Evolutionary conservation across 1,140 invertebrate species (phyloP).

Genomic region (Adoxophyes honmai): DNA sequence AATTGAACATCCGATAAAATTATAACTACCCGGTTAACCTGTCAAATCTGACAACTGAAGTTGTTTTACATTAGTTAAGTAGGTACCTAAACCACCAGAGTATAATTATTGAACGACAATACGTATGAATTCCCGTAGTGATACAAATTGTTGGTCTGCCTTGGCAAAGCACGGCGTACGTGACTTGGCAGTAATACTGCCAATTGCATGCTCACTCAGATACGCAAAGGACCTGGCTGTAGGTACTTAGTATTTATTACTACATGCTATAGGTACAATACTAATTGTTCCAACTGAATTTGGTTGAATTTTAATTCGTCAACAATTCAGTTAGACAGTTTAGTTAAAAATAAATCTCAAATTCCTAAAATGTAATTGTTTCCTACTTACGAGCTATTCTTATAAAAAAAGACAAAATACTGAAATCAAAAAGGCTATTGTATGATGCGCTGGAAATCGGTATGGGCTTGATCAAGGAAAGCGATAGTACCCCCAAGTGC

Average conservation of each 20-base stretch:
- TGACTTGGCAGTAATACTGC: conserved; percentile 12
- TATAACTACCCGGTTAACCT: too few relatives aligned
- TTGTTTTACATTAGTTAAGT: too few relatives aligned
- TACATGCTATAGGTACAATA: background rate
- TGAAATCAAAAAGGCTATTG: too few relatives aligned
- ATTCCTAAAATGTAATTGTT: background rate
- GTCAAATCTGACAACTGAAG: too few relatives aligned
- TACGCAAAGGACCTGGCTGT: background rate
- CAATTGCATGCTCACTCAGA: background rate
- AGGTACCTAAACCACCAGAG: too few relatives aligned
- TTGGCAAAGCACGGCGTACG: background rate
- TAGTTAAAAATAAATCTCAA: background rate
- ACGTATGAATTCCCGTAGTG: background rate
- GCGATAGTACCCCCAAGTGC: too few relatives aligned
- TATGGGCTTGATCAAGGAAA: too few relatives aligned
- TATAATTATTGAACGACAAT: background rate
- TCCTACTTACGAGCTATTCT: too few relatives aligned
- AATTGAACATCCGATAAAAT: background rate
- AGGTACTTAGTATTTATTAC: too few relatives aligned
- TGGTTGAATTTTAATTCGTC: background rate
- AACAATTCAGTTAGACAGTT: background rate
- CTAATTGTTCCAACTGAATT: background rate
- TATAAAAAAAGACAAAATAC: too few relatives aligned
- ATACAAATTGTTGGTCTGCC: background rate
- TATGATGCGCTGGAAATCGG: too few relatives aligned